Evolutionary conservation across 2,888 invertebrate species (phyloP).

Genomic region (Auanema sp.): DNA sequence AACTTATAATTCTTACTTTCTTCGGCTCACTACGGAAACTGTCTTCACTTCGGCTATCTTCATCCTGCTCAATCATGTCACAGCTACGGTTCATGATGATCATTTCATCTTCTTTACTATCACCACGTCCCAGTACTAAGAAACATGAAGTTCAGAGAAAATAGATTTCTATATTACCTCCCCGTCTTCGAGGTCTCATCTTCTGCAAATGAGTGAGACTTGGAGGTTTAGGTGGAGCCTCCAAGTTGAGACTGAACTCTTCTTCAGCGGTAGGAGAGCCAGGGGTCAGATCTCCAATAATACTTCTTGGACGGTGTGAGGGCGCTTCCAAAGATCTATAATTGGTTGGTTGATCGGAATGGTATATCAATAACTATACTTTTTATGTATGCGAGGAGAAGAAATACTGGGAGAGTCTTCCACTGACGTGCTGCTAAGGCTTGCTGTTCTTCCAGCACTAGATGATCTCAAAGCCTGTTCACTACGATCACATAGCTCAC

Average conservation of each 20-base stretch:
- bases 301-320: constrained; percentile 36
- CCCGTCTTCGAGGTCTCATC: constrained; percentile 34
- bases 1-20: constrained; percentile 1
- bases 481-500: constrained; percentile 33
- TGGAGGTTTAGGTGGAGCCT: constrained; percentile 41
- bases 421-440: constrained; percentile 1
- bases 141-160: too few relatives aligned
- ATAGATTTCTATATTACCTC: constrained; percentile 14
- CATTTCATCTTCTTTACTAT: too few relatives aligned
- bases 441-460: constrained; percentile 22
- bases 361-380: too few relatives aligned
- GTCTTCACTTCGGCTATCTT: background rate
- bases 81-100: too few relatives aligned
- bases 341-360: background rate
- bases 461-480: constrained; percentile 28
- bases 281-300: constrained; percentile 32
- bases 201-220: constrained; percentile 41
- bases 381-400: constrained; percentile 26
- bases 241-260: constrained; percentile 27
- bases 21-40: background rate
- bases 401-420: constrained; percentile 28
- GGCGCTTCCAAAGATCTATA: constrained; percentile 11
- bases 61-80: constrained; percentile 14
- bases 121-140: too few relatives aligned
- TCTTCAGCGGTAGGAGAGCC: constrained; percentile 21